Evolutionary conservation across 2,113 vertebrate genomes (phyloP), one percentile per base, ranked within the genome.

Genomic region (Pachypanchax playfairii): DNA sequence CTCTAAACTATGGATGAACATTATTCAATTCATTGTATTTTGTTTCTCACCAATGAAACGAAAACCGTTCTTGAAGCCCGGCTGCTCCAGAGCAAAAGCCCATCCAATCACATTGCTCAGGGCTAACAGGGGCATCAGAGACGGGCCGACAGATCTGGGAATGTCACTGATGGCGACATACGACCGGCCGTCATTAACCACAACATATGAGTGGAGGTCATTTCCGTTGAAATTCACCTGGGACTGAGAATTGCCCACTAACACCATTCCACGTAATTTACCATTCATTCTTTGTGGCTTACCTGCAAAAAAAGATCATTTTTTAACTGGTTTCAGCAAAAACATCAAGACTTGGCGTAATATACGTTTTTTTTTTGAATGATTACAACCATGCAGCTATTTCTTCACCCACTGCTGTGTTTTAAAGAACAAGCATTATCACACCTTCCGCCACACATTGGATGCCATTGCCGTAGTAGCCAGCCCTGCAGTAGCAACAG

Each of bases 131-230:
- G 96, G 94, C 51, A 93, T 88, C 64, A 99, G 89, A 0, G 97
- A 96, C 17, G 93, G 92, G 0, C 97, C 97, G 0, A 98, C 1
- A 3, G 59, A 62, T 12, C 85, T 65, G 0, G 94, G 94, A 60
- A 98, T 92, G 75, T 94, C 94, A 85, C 97, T 99, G 84, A 99
- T 93, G 56, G 97, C 97, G 1, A 96, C 94, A 41, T 98, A 99
- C 8, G 96, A 94, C 2, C 97, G 95, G 0, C 97, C 97, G 1
- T 99, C 95, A 24, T 96, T 96, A 48, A 94, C 95, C 73, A 99
- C 97, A 51, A 98, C 94, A 0, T 99, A 99, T 0, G 97, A 97
- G 76, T 99, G 97, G 25, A 99, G 94, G 65, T 99, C 97, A 0
- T 95, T 97, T 75, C 92, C 90, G 66, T 79, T 91, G 8, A 98